Evolutionary conservation across 2,797 vertebrate genomes (phyloP).

Genomic region (Botia kubotai): DNA sequence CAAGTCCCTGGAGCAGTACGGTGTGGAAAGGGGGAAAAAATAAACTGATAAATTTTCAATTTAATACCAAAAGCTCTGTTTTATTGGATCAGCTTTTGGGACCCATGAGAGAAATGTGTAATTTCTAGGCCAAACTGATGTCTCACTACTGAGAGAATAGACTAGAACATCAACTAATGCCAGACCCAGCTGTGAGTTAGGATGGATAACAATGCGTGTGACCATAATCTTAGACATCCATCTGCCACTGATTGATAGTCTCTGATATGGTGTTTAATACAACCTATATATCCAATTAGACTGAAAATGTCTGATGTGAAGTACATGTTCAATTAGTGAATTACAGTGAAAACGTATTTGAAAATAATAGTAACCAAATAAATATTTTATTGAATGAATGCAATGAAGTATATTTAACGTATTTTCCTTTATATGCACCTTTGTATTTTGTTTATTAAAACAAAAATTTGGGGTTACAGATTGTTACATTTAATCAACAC

Average conservation of each 20-base stretch:
- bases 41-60: background rate
- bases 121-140: conserved; percentile 54
- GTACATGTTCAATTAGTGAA: background rate
- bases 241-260: conserved; percentile 40
- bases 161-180: conserved; percentile 50
- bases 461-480: background rate
- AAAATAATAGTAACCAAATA: background rate
- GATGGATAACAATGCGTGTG: conserved; percentile 41
- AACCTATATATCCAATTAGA: background rate
- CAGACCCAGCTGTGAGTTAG: conserved; percentile 39
- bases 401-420: background rate
- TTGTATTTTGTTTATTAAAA: background rate
- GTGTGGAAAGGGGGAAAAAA: background rate
- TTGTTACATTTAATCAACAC: too few relatives aligned
- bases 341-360: background rate
- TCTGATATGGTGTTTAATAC: background rate
- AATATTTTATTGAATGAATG: background rate
- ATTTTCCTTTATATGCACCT: background rate
- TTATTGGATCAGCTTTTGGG: background rate
- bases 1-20: background rate
- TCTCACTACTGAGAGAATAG: conserved; percentile 37
- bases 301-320: background rate
- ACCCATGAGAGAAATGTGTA: conserved; percentile 24
- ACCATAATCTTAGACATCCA: conserved; percentile 42
- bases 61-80: background rate